These are phyloP conservation scores for Dascyllus trimaculatus DNA, from an alignment of 2,113 vertebrate genomes.

Conservation along the genomic window DNA sequence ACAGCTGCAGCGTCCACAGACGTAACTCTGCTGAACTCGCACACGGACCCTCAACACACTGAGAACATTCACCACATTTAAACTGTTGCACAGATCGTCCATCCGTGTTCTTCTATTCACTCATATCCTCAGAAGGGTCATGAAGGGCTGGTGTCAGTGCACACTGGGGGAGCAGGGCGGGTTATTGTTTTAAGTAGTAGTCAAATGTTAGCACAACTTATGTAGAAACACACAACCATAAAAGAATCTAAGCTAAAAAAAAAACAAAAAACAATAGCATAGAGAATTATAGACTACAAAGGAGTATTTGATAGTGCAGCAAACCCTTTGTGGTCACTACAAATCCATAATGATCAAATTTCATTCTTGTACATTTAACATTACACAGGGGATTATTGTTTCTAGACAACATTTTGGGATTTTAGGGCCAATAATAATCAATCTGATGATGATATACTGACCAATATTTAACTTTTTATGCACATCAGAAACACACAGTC, in stretches of 20 bases:
- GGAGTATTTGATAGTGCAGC: too few relatives aligned
- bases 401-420: too few relatives aligned
- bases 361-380: too few relatives aligned
- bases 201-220: background rate
- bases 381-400: too few relatives aligned
- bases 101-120: background rate
- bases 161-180: background rate
- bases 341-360: background rate
- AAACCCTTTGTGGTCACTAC: background rate
- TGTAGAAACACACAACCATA: background rate
- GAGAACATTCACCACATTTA: conserved; percentile 34
- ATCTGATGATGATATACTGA: too few relatives aligned
- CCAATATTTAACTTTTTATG: too few relatives aligned
- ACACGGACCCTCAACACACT: conserved; percentile 31
- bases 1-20: conserved; percentile 59
- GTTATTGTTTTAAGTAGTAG: background rate
- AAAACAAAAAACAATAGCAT: background rate
- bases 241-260: background rate
- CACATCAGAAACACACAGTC: too few relatives aligned
- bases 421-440: too few relatives aligned
- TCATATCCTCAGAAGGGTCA: background rate
- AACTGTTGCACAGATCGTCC: conserved; percentile 32
- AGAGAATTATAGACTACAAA: too few relatives aligned
- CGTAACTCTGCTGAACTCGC: conserved; percentile 41
- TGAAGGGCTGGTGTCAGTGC: background rate